Conservation (phyloP, 2,113 vertebrate genomes). For the Solea senegalensis region DNA sequence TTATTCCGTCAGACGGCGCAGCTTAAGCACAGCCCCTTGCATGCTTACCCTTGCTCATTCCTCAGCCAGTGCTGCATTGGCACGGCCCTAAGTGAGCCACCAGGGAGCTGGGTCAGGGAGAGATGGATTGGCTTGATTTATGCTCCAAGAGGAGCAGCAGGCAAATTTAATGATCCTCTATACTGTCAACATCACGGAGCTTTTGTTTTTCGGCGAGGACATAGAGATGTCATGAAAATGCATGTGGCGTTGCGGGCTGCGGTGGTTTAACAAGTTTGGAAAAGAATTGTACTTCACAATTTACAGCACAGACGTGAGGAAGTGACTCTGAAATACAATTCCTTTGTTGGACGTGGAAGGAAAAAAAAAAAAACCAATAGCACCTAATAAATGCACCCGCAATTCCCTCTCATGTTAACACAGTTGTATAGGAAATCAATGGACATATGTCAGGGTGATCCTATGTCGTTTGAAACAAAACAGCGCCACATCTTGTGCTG, state of each 20-base stretch:
- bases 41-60: constrained; percentile 70
- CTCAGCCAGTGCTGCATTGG: constrained; percentile 72
- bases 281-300: background rate
- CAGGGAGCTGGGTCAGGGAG: constrained; percentile 71
- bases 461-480: background rate
- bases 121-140: constrained; percentile 80
- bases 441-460: background rate
- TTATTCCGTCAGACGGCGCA: constrained; percentile 71
- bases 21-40: constrained; percentile 68
- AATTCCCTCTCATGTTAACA: background rate
- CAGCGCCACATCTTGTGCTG: background rate
- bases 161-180: constrained; percentile 75
- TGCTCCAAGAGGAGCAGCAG: constrained; percentile 66
- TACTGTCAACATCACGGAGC: constrained; percentile 61
- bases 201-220: constrained; percentile 45
- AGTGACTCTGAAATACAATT: background rate
- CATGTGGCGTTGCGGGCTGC: background rate
- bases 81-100: constrained; percentile 74
- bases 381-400: no score
- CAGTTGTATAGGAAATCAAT: background rate
- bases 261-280: background rate
- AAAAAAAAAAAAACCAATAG: background rate
- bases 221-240: constrained; percentile 51
- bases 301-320: background rate
- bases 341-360: background rate